Conservation (phyloP, 2,888 invertebrate genomes). For the Dastarcus helophoroides region DNA sequence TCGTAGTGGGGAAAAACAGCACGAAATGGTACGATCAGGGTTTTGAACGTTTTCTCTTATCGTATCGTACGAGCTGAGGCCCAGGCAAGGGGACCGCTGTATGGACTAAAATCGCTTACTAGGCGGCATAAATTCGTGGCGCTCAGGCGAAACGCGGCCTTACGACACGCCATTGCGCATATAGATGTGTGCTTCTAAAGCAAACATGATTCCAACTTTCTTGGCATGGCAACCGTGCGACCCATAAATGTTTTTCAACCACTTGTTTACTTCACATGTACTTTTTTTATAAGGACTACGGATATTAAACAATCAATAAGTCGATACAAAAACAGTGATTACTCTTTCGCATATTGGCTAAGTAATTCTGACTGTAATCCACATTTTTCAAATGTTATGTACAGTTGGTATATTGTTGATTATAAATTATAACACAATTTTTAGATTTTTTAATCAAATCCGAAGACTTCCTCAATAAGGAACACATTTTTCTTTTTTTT, state of each 20-base stretch:
- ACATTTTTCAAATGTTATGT: too few species aligned
- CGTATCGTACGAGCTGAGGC: constrained; percentile 27
- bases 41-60: constrained; percentile 29
- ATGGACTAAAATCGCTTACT: constrained; percentile 20
- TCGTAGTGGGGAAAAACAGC: constrained; percentile 12
- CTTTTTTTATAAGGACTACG: constrained; percentile 1
- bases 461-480: too few species aligned
- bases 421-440: too few species aligned
- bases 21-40: constrained; percentile 20
- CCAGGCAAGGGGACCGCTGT: constrained; percentile 31
- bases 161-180: constrained; percentile 26
- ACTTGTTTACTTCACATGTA: constrained; percentile 22
- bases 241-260: constrained; percentile 23
- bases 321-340: too few species aligned
- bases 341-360: too few species aligned
- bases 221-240: constrained; percentile 1
- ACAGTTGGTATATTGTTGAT: too few species aligned
- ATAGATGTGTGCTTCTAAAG: constrained; percentile 16
- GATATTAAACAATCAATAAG: constrained; percentile 3
- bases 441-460: too few species aligned
- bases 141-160: constrained; percentile 22
- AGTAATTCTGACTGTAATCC: too few species aligned
- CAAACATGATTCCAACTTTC: constrained; percentile 8
- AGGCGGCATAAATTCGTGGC: constrained; percentile 9
- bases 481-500: too few species aligned